These are phyloP conservation scores for Mirza zaza DNA, from an alignment of 2,113 vertebrate genomes.

Conservation along the genomic window DNA sequence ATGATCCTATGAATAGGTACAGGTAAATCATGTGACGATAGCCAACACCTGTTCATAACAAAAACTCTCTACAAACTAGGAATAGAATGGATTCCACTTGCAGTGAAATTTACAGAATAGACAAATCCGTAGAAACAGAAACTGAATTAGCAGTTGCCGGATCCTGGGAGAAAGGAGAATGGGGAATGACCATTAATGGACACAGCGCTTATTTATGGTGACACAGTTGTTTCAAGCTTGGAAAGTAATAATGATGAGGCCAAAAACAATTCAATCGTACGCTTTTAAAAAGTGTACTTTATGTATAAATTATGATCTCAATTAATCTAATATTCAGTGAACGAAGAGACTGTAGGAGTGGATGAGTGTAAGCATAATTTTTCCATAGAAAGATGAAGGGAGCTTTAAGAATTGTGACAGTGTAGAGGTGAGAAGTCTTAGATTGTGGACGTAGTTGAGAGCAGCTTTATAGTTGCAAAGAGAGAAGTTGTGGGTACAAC, in stretches of 20 bases:
- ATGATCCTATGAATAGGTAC: background rate
- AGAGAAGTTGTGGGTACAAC: background rate
- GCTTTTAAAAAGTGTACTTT: background rate
- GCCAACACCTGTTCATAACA: background rate
- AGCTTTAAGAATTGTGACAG: background rate
- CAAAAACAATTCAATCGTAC: background rate
- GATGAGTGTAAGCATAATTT: background rate
- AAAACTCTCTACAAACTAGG: background rate
- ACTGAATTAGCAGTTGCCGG: background rate
- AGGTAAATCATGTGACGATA: background rate
- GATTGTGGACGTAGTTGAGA: background rate
- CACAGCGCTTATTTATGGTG: background rate
- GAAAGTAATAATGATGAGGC: background rate
- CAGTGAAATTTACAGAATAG: background rate
- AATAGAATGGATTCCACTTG: background rate
- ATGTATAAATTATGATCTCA: background rate
- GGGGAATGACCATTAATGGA: background rate
- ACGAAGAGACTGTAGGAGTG: background rate
- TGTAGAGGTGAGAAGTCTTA: background rate
- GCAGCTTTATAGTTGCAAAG: background rate
- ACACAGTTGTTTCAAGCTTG: background rate
- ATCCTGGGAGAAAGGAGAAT: background rate
- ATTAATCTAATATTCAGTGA: background rate
- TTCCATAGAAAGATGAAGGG: background rate
- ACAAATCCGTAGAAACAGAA: background rate